Percentiles rank a stretch among this genome's conserved stretches.
phyloP scores from a whole-genome alignment of 2,113 vertebrate species.

The Takifugu bimaculatus region DNA sequence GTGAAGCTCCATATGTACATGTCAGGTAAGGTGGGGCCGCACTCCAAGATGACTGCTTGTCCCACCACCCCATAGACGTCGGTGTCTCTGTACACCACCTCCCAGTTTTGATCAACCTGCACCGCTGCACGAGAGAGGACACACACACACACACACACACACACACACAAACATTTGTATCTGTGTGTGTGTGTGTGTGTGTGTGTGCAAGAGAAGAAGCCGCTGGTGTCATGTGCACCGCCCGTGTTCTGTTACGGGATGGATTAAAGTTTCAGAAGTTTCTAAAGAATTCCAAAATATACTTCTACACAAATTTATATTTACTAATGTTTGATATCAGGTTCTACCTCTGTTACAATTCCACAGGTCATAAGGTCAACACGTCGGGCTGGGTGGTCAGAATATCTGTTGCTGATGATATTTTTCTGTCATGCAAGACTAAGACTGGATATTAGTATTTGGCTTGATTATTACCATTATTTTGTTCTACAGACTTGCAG shows the following conservation, averaged over 20 bases:
- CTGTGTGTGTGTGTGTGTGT: not conserved
- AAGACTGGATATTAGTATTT: too few relatives aligned
- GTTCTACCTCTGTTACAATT: too few relatives aligned
- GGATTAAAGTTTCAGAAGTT: slow-evolving; percentile 37
- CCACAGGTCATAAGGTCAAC: too few relatives aligned
- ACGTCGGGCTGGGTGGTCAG: too few relatives aligned
- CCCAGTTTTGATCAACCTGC: slow-evolving; percentile 52
- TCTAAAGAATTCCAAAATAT: slow-evolving; percentile 13
- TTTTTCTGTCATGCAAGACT: too few relatives aligned
- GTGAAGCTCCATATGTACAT: slow-evolving; percentile 87
- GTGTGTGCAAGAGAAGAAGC: slow-evolving; percentile 30
- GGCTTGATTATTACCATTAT: too few relatives aligned
- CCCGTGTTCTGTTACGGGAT: slow-evolving; percentile 49
- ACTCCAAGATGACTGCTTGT: slow-evolving; percentile 77
- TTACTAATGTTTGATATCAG: not conserved
- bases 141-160: slow-evolving; percentile 20
- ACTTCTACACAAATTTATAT: not conserved
- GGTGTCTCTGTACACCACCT: slow-evolving; percentile 67
- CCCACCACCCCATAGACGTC: slow-evolving; percentile 76
- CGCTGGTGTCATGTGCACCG: slow-evolving; percentile 42
- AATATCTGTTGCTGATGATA: too few relatives aligned
- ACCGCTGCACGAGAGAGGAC: slow-evolving; percentile 57
- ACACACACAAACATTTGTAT: not conserved
- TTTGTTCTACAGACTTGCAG: too few relatives aligned
- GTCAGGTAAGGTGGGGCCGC: slow-evolving; percentile 57